phyloP scores from a whole-genome alignment of 1,140 invertebrate species.

The Aphis craccivora region DNA sequence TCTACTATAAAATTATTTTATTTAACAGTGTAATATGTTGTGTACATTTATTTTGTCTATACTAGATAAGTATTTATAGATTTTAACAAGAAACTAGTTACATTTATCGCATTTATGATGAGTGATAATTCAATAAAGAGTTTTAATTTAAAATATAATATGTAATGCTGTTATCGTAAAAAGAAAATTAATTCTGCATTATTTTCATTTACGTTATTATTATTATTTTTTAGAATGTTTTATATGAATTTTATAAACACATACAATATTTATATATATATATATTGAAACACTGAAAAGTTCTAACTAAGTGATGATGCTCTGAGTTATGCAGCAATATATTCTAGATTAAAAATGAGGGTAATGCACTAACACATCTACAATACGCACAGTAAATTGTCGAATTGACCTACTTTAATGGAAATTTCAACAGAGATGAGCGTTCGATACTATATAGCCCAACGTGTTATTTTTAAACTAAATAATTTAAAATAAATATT shows the following conservation, averaged over 20 bases:
- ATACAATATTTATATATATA: not conserved
- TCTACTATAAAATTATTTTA: not conserved
- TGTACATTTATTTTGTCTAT: not conserved
- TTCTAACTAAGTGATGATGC: not conserved
- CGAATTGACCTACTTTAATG: not conserved
- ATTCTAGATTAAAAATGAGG: not conserved
- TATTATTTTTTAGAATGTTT: not conserved
- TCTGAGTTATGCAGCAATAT: not conserved
- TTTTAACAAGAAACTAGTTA: not conserved
- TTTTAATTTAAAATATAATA: not conserved
- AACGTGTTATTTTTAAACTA: not conserved
- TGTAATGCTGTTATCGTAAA: not conserved
- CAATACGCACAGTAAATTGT: not conserved
- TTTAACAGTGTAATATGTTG: not conserved
- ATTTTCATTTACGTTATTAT: not conserved
- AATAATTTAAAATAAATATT: not conserved
- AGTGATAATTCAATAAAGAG: not conserved
- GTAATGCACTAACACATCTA: not conserved
- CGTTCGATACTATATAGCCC: not conserved
- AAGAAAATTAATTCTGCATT: not conserved
- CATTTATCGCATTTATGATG: not conserved
- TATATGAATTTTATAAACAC: not conserved
- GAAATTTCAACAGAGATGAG: not conserved
- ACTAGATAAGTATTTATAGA: not conserved
- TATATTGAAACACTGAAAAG: not conserved